Conservation (phyloP, 2,113 vertebrate species). For the Steatornis caripensis region DNA sequence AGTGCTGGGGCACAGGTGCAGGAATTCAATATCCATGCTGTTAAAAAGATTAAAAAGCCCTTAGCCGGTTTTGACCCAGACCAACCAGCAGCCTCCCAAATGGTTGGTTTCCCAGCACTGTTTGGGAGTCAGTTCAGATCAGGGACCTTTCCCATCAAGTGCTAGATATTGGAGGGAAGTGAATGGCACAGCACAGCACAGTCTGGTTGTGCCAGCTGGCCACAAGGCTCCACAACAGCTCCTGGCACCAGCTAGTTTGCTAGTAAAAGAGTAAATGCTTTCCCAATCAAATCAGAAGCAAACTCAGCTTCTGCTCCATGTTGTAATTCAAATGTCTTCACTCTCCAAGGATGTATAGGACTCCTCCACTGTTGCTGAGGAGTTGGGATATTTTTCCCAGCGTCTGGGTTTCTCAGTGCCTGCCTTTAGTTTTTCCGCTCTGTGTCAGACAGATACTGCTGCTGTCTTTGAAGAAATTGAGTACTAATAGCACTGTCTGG, state of each 20-base stretch:
- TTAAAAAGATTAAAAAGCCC: background rate
- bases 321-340: background rate
- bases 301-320: background rate
- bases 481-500: background rate
- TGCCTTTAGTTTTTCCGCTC: background rate
- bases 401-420: background rate
- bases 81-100: background rate
- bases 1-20: background rate
- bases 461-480: background rate
- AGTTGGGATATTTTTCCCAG: background rate
- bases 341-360: background rate
- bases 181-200: background rate
- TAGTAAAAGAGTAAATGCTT: background rate
- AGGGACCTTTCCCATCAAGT: background rate
- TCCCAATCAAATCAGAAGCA: background rate
- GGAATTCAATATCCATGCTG: background rate
- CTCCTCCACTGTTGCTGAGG: background rate
- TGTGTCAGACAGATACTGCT: background rate
- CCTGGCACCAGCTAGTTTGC: background rate
- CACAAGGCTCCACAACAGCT: background rate
- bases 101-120: accelerated
- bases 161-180: background rate
- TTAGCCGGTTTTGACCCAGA: background rate
- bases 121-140: background rate
- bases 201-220: background rate